Evolutionary conservation across 2,888 invertebrate species (phyloP), one percentile per base, ranked within the genome.

Genomic region (Anorthoa munda): DNA sequence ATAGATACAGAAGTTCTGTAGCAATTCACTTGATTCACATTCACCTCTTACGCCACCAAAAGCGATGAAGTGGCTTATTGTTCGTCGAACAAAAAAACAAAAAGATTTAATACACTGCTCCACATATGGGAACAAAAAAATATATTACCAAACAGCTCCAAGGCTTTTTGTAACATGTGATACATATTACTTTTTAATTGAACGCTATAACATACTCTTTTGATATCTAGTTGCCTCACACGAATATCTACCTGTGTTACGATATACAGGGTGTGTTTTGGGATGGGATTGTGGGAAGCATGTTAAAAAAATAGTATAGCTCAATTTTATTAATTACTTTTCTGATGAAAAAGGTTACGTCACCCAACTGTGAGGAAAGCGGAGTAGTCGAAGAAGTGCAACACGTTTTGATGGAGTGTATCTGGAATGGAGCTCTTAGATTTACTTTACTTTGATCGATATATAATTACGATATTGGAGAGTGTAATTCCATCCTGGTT

Each of bases 161-260:
- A 80, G 77, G 76, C 60, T 83, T 61, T 83, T 55, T 64, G 77
- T 73, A 70, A 82, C 74, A 74, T 81, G 63, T 81, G 79, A 61
- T 76, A 76, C 72, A 61, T 59, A 80, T 80, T 72, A 60, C 64
- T 77, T 82, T 83, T 83, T 83, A 82, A 82, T 82, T 82, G 58
- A 65, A 67, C 61, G 50, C 55, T 60, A 68, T 67, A 55, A 83
- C 81, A 79, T 80, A 83, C 66, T 72, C 53, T 63, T 80, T 83
- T 82, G 81, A 83, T 83, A 73, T 61, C 65, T 5, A 12, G 69
- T 77, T 83, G 61, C 77, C 73, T 55, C 83, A 83, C 81, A 55
- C 61, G 67, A 61, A 68, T 73, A 61, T 64, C 56, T 61, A 68
- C 66, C 21, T n/a, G 66, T 61, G 51, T 78, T 72, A 63, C 61